These are phyloP conservation scores for Zapus hudsonius DNA, from an alignment of 2,113 vertebrate genomes.

Conservation along the genomic window DNA sequence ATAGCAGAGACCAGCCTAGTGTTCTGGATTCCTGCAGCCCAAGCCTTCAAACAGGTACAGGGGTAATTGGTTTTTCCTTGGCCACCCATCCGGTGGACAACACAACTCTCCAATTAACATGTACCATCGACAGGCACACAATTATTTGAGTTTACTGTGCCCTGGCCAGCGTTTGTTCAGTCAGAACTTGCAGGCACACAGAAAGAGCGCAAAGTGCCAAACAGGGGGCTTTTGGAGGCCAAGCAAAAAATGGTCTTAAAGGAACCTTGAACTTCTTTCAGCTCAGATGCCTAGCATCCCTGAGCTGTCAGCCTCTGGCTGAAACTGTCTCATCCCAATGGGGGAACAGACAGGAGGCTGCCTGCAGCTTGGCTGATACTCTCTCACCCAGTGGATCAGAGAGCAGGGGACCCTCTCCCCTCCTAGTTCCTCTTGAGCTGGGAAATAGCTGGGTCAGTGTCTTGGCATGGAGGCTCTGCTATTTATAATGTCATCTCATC, in stretches of 20 bases:
- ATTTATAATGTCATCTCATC: not conserved
- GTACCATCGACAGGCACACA: conserved; percentile 76
- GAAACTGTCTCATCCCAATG: not conserved
- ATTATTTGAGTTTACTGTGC: conserved; percentile 76
- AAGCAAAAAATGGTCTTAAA: conserved; percentile 45
- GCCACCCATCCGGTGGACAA: conserved; percentile 75
- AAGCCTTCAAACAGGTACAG: conserved; percentile 81
- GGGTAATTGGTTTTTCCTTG: conserved; percentile 84
- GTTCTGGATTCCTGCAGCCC: conserved; percentile 77
- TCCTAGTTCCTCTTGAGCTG: fast-evolving
- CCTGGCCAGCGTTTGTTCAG: conserved; percentile 79
- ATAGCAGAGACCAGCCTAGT: conserved; percentile 82
- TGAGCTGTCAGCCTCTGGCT: not conserved
- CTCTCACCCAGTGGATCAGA: not conserved
- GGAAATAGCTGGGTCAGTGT: not conserved
- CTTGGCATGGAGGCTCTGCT: not conserved
- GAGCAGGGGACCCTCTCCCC: not conserved
- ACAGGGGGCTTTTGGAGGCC: conserved; percentile 1
- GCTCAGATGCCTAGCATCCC: not conserved
- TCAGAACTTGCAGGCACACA: conserved; percentile 76
- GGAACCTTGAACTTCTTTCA: not conserved
- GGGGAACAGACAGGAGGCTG: not conserved
- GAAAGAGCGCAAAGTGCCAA: conserved; percentile 72
- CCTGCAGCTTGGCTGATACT: not conserved
- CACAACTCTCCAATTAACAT: conserved; percentile 85